phyloP scores from a whole-genome alignment of 2,888 invertebrate genomes.

The Dolichomitus sp. region DNA sequence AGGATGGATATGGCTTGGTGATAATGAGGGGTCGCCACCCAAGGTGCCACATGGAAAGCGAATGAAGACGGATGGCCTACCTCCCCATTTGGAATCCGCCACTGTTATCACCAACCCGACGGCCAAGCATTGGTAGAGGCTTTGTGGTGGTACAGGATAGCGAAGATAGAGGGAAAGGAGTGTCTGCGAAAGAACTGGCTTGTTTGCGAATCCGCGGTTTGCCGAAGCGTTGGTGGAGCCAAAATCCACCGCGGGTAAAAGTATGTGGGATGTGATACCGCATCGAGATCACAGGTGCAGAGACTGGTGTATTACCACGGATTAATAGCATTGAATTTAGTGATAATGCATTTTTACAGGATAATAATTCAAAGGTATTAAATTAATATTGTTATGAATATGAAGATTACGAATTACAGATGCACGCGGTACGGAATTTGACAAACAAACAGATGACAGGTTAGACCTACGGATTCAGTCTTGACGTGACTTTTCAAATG shows the following conservation, averaged over 20 bases:
- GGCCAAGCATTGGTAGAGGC: constrained; percentile 28
- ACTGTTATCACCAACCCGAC: constrained; percentile 30
- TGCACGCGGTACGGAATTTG: too few relatives aligned
- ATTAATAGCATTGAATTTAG: background rate
- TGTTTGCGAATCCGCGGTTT: constrained; percentile 39
- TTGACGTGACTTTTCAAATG: too few relatives aligned
- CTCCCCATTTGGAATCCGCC: constrained; percentile 60
- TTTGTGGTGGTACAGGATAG: constrained; percentile 41
- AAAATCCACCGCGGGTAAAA: background rate
- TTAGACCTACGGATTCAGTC: too few relatives aligned
- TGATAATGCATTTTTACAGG: too few relatives aligned
- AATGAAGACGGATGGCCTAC: constrained; percentile 73
- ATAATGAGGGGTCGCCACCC: constrained; percentile 70
- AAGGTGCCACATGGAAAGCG: constrained; percentile 67
- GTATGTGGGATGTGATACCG: constrained; percentile 1
- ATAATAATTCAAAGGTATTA: too few relatives aligned
- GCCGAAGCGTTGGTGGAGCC: constrained; percentile 18
- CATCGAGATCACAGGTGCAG: background rate
- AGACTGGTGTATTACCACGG: background rate
- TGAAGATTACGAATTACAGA: too few relatives aligned
- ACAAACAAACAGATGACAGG: too few relatives aligned
- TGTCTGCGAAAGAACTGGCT: constrained; percentile 36
- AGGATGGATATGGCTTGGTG: constrained; percentile 73
- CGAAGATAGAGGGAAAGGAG: constrained; percentile 31
- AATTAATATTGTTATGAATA: too few relatives aligned